Percentiles rank a stretch among this genome's conserved stretches.
phyloP scores from a whole-genome alignment of 1,140 invertebrate genomes.

The Cotesia typhae region DNA sequence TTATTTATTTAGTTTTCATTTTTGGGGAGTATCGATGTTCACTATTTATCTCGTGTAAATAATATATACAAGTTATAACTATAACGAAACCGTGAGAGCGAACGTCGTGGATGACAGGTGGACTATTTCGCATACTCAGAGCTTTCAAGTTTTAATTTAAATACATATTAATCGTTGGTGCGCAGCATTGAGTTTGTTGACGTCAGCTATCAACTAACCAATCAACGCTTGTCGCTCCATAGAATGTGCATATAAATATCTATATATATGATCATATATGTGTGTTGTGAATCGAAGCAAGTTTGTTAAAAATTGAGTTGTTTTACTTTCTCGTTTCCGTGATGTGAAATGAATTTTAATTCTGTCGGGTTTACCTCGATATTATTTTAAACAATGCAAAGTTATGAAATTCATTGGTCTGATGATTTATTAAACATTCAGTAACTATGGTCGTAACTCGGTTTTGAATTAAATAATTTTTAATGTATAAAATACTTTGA shows the following conservation, averaged over 20 bases:
- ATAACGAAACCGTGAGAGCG: background rate
- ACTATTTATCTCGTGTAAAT: background rate
- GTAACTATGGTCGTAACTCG: no score
- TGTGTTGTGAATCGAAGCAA: background rate
- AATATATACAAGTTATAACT: conserved; percentile 6
- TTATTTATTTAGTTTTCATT: background rate
- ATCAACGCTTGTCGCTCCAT: conserved; percentile 20
- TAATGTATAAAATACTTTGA: no score
- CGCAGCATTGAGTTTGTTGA: conserved; percentile 15
- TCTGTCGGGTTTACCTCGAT: no score
- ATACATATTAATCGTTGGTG: conserved; percentile 58
- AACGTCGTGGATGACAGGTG: conserved; percentile 12
- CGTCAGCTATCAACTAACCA: conserved; percentile 9
- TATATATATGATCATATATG: background rate
- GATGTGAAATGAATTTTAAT: no score
- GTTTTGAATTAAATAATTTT: no score
- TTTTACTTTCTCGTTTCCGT: background rate
- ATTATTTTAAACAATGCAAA: no score
- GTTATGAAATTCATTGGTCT: no score
- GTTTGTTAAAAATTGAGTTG: background rate
- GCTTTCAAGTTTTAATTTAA: conserved; percentile 60
- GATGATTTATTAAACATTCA: no score
- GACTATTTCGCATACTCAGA: conserved; percentile 25
- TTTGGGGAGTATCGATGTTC: background rate
- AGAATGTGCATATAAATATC: background rate